Percentiles rank a stretch among this genome's conserved stretches.
These are phyloP conservation scores for Nibea coibor DNA, from an alignment of 2,113 vertebrate genomes.

Conservation along the genomic window DNA sequence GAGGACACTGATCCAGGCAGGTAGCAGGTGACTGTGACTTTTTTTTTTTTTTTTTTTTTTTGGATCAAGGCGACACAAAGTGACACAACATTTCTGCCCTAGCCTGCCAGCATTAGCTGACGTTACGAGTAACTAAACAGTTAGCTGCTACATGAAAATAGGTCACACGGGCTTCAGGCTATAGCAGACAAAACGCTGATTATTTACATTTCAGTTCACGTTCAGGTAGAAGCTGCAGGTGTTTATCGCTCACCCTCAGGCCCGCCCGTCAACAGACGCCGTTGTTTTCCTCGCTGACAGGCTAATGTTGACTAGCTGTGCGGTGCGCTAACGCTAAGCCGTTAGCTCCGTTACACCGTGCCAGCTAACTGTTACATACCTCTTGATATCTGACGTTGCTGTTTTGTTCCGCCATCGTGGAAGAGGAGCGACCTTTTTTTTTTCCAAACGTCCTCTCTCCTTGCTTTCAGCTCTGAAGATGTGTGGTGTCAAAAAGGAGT, in stretches of 20 bases:
- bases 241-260: neutral
- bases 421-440: conserved; percentile 10
- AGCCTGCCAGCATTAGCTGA: neutral
- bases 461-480: conserved; percentile 4
- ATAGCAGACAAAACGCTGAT: accelerated
- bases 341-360: conserved; percentile 23
- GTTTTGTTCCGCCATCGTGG: conserved; percentile 82
- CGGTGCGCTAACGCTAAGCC: conserved; percentile 16
- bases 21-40: neutral
- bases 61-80: conserved; percentile 3
- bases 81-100: neutral
- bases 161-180: neutral
- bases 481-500: neutral
- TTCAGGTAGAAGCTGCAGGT: accelerated
- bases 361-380: conserved; percentile 67
- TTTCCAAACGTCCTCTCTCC: conserved; percentile 13
- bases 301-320: conserved; percentile 38
- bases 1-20: neutral
- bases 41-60: too few relatives aligned
- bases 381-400: conserved; percentile 83
- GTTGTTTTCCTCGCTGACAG: conserved; percentile 40
- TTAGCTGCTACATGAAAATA: conserved; percentile 4
- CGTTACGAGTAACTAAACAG: neutral
- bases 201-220: too few relatives aligned
- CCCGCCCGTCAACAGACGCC: conserved; percentile 38